Base-by-base conservation (phyloP, 2,888 invertebrate genomes). In the Drosophila putrida region DNA sequence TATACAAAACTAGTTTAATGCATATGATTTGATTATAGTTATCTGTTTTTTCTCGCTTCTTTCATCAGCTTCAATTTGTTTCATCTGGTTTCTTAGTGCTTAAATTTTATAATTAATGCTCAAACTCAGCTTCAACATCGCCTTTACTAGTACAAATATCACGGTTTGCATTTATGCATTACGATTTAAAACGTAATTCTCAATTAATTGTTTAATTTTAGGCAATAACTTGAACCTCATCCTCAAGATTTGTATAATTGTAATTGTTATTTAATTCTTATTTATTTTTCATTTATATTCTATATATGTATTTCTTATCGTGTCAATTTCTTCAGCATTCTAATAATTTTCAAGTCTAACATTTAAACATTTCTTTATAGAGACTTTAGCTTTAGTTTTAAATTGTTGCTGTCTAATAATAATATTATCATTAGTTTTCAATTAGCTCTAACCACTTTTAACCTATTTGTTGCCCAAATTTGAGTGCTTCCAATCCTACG, bases 61-160 rank as follows among this genome's bases (percentile, higher is more conserved):
- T 13, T 58, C n/a, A n/a, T 20, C 15, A 25, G n/a, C 35, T 31
- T 55, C 11, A 33, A 36, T 60, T 66, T 27, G 38, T 13, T 33
- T 63, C n/a, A 15, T 36, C 50, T 50, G 43, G n/a, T 55, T 53
- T 61, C 65, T 68, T 67, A 70, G 43, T 55, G 54, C 25, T 65
- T 74, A 66, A 54, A 58, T 66, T 61, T 43, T 44, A 51, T 55
- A 79, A 80, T 76, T 78, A 78, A 76, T 76, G 64, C 76, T 80
- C 69, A 55, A 76, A 80, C 69, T 65, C 31, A 66, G 63, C 59
- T 44, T 62, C 55, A 38, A 38, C 46, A 31, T 75, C 78, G 75
- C 80, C 80, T 74, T 88, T 89, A 90, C 91, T 90, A 91, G 89
- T 90, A 90, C 90, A 90, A 90, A 91, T 90, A 90, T 90, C 90